These are phyloP conservation scores for Adrianichthys oophorus DNA, from an alignment of 2,797 vertebrate species.

Conservation along the genomic window DNA sequence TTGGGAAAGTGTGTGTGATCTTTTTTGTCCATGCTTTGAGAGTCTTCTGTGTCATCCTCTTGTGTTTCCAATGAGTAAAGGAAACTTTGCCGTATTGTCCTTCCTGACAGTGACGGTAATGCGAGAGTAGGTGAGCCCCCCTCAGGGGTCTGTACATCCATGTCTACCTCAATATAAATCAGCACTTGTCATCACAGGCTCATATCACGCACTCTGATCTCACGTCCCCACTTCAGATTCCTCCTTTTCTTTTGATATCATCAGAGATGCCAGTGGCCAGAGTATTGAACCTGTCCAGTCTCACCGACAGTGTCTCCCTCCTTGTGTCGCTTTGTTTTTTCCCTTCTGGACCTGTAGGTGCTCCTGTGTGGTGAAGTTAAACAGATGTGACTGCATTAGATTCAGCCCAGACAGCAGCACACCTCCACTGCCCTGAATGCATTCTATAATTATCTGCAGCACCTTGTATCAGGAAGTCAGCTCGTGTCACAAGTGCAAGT, in stretches of 20 bases:
- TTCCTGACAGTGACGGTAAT: slow-evolving; percentile 80
- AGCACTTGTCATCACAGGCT: slow-evolving; percentile 80
- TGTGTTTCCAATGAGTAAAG: slow-evolving; percentile 30
- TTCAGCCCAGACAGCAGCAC: slow-evolving; percentile 71
- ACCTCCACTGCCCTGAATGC: slow-evolving; percentile 73
- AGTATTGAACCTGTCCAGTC: slow-evolving; percentile 63
- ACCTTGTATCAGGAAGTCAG: slow-evolving; percentile 72
- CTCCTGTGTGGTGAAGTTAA: slow-evolving; percentile 72
- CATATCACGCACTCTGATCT: slow-evolving; percentile 77
- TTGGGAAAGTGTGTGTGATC: not conserved
- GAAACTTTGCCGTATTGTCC: slow-evolving; percentile 49
- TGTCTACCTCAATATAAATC: slow-evolving; percentile 79
- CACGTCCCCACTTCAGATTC: slow-evolving; percentile 61
- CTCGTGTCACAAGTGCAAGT: slow-evolving; percentile 72
- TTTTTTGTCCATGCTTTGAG: slow-evolving; percentile 22
- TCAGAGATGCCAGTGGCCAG: slow-evolving; percentile 72
- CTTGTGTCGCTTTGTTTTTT: slow-evolving; percentile 55
- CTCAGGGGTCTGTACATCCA: slow-evolving; percentile 73
- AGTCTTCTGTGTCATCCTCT: slow-evolving; percentile 6
- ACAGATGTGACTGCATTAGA: slow-evolving; percentile 79
- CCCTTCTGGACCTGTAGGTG: slow-evolving; percentile 66
- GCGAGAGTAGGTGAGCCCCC: slow-evolving; percentile 74
- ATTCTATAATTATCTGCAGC: slow-evolving; percentile 79
- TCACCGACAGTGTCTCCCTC: slow-evolving; percentile 51
- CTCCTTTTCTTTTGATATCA: slow-evolving; percentile 48